Evolutionary conservation across 2,113 vertebrate genomes (phyloP).

Genomic region (Diadophis punctatus): DNA sequence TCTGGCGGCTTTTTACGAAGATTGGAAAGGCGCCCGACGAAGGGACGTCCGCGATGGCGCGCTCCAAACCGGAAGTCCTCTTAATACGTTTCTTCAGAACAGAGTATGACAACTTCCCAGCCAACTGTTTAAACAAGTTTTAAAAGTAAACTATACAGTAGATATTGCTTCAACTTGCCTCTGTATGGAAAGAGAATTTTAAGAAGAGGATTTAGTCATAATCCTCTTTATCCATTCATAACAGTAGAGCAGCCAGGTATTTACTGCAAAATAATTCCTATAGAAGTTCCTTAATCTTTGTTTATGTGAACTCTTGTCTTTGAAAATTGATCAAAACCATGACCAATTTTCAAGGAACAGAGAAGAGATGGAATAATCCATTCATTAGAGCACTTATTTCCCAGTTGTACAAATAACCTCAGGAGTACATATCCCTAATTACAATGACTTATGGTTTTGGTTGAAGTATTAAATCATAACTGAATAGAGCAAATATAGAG

Average conservation of each 20-base stretch:
- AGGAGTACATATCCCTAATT: neutral
- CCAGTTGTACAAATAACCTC: neutral
- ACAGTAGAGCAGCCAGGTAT: neutral
- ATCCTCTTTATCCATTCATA: constrained; percentile 13
- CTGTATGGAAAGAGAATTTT: constrained; percentile 1
- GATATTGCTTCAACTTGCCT: neutral
- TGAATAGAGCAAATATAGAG: neutral
- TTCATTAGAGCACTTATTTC: neutral
- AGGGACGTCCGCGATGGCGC: too few species aligned
- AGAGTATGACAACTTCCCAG: neutral
- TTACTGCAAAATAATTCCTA: constrained; percentile 3
- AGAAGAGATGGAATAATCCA: neutral
- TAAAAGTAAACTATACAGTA: constrained; percentile 7
- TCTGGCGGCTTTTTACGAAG: too few species aligned
- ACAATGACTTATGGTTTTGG: neutral
- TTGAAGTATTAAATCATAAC: neutral
- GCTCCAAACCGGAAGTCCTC: too few species aligned
- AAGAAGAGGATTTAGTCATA: constrained; percentile 15
- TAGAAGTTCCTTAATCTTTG: neutral
- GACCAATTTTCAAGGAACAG: neutral
- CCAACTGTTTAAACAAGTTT: neutral
- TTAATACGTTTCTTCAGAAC: too few species aligned
- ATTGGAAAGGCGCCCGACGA: too few species aligned
- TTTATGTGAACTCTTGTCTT: neutral
- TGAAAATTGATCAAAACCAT: neutral